Conservation (phyloP, 2,888 invertebrate genomes). For the Drosophila lutescens region DNA sequence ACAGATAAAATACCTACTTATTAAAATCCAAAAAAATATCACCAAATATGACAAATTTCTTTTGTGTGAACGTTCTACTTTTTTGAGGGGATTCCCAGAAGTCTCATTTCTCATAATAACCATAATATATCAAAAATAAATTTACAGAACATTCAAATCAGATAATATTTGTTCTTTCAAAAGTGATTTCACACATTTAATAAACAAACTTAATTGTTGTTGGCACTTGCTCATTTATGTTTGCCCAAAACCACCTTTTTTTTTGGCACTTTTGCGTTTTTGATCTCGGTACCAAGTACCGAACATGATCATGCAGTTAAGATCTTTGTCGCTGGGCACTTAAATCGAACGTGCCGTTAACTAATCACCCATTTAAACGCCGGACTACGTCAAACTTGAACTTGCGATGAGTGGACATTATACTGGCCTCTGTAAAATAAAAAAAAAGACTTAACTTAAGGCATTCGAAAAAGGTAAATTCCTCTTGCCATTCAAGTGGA, state of each 20-base stretch:
- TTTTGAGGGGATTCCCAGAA: no score
- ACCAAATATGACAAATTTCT: no score
- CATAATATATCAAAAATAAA: not conserved
- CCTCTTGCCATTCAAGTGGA: conserved; percentile 35
- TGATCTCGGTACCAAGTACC: conserved; percentile 22
- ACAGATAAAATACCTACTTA: not conserved
- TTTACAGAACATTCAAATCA: not conserved
- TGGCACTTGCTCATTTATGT: not conserved
- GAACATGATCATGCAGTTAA: conserved; percentile 34
- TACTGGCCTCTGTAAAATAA: conserved; percentile 11
- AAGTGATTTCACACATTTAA: conserved; percentile 1
- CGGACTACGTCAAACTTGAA: conserved; percentile 50
- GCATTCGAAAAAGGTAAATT: conserved; percentile 12
- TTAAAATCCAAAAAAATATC: not conserved
- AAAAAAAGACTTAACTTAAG: not conserved
- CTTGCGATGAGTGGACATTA: conserved; percentile 43
- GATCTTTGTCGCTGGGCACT: conserved; percentile 36
- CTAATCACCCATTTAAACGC: conserved; percentile 62
- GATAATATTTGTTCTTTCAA: conserved; percentile 10
- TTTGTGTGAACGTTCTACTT: no score
- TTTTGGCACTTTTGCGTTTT: conserved; percentile 2
- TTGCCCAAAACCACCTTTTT: not conserved
- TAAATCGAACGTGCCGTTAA: conserved; percentile 59
- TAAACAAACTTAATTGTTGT: not conserved
- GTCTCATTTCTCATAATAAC: no score